These are phyloP conservation scores for Neosilurus mollespiculum DNA, from an alignment of 2,797 vertebrate genomes.

Conservation along the genomic window DNA sequence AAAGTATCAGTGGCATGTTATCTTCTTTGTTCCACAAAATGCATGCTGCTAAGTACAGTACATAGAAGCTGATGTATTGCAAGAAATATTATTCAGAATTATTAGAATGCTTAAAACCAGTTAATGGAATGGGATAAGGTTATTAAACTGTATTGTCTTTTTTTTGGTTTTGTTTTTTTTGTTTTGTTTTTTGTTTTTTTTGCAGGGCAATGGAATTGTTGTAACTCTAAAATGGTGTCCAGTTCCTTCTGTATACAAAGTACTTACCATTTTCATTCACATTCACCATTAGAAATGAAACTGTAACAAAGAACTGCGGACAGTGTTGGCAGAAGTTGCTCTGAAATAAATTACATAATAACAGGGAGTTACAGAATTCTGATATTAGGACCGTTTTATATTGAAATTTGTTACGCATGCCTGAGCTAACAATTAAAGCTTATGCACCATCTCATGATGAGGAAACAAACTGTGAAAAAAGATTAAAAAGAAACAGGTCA, in stretches of 20 bases:
- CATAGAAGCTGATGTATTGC: conserved; percentile 95
- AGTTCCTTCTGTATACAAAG: conserved; percentile 75
- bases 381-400: conserved; percentile 70
- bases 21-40: conserved; percentile 89
- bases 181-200: background rate
- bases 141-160: conserved; percentile 67
- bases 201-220: background rate
- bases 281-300: conserved; percentile 66
- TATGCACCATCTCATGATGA: conserved; percentile 70
- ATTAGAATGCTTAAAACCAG: conserved; percentile 64
- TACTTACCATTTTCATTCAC: conserved; percentile 58
- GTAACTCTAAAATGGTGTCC: conserved; percentile 24
- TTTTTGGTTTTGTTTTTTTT: background rate
- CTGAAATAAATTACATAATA: conserved; percentile 48
- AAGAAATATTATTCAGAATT: conserved; percentile 74
- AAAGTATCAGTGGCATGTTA: conserved; percentile 83
- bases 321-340: conserved; percentile 61
- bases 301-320: conserved; percentile 53
- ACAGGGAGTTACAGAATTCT: conserved; percentile 59
- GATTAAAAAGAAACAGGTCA: conserved; percentile 58
- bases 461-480: conserved; percentile 59
- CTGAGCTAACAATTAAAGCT: conserved; percentile 79
- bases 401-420: conserved; percentile 79
- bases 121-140: conserved; percentile 71
- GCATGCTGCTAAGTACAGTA: conserved; percentile 99